Percentiles rank a stretch among this genome's conserved stretches.
phyloP scores from a whole-genome alignment of 2,797 vertebrate genomes.

The Amblyraja radiata region DNA sequence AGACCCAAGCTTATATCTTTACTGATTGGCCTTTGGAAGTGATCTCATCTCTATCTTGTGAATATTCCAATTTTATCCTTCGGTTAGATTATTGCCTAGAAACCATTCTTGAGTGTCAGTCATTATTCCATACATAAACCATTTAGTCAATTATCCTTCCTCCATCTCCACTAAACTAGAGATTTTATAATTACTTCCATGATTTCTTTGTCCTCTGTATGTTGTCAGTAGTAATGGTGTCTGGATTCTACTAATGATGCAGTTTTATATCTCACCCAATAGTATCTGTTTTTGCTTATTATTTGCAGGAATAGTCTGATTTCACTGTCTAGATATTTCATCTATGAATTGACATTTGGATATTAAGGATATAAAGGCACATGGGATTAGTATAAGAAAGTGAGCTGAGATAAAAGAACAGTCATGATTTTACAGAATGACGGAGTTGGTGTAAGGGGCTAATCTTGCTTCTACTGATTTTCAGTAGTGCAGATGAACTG shows the following conservation, averaged over 20 bases:
- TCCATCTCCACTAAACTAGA: neutral
- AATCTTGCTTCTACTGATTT: too few species aligned
- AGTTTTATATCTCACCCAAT: too few species aligned
- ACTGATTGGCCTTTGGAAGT: neutral
- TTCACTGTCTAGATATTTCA: neutral
- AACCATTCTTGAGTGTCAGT: neutral
- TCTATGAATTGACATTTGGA: neutral
- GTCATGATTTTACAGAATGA: too few species aligned
- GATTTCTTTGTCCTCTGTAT: neutral
- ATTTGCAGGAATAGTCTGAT: neutral
- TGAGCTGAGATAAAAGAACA: too few species aligned
- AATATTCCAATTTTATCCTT: neutral
- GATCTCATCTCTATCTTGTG: neutral
- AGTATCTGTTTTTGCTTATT: neutral
- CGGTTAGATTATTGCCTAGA: neutral
- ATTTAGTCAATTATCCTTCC: neutral
- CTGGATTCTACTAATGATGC: neutral
- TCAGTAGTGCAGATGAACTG: slow-evolving; percentile 10
- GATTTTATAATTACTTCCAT: neutral
- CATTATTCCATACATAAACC: neutral
- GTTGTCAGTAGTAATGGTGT: neutral
- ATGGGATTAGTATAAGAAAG: too few species aligned
- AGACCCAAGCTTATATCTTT: neutral
- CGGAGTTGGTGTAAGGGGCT: too few species aligned
- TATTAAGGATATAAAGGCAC: too few species aligned